Conservation (phyloP, 2,797 vertebrate genomes). For the Hippocampus kuda region DNA sequence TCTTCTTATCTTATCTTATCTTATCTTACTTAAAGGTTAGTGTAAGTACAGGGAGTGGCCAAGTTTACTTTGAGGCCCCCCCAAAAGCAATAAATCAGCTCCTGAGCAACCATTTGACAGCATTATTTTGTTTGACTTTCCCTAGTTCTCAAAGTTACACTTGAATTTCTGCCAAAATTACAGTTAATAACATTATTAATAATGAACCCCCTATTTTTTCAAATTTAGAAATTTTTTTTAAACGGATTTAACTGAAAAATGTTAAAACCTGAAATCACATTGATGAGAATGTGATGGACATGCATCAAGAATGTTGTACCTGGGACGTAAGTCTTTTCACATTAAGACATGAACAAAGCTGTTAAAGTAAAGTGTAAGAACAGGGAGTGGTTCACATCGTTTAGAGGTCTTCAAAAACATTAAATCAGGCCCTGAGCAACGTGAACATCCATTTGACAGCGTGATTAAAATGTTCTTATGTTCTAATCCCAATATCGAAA, state of each 20-base stretch:
- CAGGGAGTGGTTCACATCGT: background rate
- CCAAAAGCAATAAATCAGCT: background rate
- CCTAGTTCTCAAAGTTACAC: background rate
- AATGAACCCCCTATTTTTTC: background rate
- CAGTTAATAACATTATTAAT: background rate
- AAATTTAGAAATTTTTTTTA: background rate
- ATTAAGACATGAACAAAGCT: background rate
- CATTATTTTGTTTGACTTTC: background rate
- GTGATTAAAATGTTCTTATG: background rate
- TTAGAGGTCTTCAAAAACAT: background rate
- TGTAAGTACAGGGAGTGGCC: background rate
- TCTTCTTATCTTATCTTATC: too few species aligned
- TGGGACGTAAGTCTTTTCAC: background rate
- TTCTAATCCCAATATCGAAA: background rate
- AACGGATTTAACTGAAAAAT: background rate
- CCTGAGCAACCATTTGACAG: background rate
- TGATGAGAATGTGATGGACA: background rate
- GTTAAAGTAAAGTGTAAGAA: background rate
- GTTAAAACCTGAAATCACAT: background rate
- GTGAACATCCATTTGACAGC: background rate
- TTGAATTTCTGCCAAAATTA: background rate
- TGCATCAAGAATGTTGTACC: background rate
- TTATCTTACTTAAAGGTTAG: slow-evolving; percentile 5
- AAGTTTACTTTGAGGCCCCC: background rate
- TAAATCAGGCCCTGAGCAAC: background rate